Conservation (phyloP, 2,888 invertebrate genomes). For the Parasteatoda lunata region DNA sequence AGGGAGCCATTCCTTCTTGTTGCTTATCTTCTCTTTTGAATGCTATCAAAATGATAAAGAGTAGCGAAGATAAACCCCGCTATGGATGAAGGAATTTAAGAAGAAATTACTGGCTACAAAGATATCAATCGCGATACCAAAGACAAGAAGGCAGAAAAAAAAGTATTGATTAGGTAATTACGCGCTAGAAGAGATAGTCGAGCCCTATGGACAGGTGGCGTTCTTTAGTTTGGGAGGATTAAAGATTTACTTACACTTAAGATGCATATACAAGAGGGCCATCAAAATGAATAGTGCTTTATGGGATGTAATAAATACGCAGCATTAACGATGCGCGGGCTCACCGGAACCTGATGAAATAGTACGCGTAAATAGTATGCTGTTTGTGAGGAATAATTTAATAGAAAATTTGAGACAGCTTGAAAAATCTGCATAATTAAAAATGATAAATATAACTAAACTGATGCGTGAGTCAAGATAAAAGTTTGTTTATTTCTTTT, state of each 20-base stretch:
- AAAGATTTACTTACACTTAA: slow-evolving; percentile 60
- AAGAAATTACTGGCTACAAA: slow-evolving; percentile 48
- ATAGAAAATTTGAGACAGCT: too few relatives aligned
- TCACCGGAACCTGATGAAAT: not conserved
- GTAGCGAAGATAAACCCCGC: slow-evolving; percentile 53
- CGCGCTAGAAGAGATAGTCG: slow-evolving; percentile 28
- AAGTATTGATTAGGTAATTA: slow-evolving; percentile 62
- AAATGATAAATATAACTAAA: too few relatives aligned
- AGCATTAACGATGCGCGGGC: slow-evolving; percentile 29
- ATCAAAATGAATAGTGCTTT: slow-evolving; percentile 49
- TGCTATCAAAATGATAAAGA: slow-evolving; percentile 66
- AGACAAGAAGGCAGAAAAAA: slow-evolving; percentile 47
- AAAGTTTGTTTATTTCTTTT: too few relatives aligned
- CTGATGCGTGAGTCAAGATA: too few relatives aligned
- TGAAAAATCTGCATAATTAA: too few relatives aligned
- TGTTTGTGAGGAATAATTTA: too few relatives aligned
- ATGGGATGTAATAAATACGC: slow-evolving; percentile 50
- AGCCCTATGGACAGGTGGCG: slow-evolving; percentile 40
- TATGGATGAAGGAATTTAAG: slow-evolving; percentile 45
- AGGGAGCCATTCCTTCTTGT: slow-evolving; percentile 58
- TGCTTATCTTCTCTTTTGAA: slow-evolving; percentile 62
- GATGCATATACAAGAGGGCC: slow-evolving; percentile 22
- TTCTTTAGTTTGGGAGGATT: slow-evolving; percentile 53
- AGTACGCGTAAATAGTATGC: too few relatives aligned
- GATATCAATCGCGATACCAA: slow-evolving; percentile 61